A percentile compares a stretch with the other conserved stretches of the same genome.
Evolutionary conservation across 2,888 invertebrate species (phyloP).

Genomic region (Anarsia innoxiella): DNA sequence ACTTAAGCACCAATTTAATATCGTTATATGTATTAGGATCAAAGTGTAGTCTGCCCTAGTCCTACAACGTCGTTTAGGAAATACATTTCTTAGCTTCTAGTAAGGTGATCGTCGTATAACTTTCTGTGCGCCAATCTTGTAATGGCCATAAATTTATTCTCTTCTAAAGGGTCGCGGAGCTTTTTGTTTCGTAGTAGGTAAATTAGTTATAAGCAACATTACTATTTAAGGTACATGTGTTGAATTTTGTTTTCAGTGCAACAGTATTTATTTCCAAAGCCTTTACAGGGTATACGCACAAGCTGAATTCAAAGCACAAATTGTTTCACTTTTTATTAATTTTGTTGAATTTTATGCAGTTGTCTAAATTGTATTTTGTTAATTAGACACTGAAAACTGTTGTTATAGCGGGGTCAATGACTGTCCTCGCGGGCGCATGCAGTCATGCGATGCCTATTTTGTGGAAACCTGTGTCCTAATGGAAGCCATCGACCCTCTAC

Average conservation of each 20-base stretch:
- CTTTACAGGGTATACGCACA: constrained; percentile 6
- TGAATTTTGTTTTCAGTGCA: constrained; percentile 23
- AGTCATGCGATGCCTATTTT: too few species aligned
- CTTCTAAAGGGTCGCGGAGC: constrained; percentile 34
- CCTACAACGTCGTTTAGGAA: constrained; percentile 28
- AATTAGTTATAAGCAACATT: neutral
- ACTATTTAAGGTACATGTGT: neutral
- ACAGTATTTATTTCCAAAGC: neutral
- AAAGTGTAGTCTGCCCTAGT: constrained; percentile 36
- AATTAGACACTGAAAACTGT: constrained; percentile 32
- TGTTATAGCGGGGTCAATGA: too few species aligned
- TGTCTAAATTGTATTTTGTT: neutral
- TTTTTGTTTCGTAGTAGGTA: constrained; percentile 17
- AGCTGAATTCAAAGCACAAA: constrained; percentile 4
- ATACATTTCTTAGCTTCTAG: constrained; percentile 33
- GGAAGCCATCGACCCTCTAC: too few species aligned
- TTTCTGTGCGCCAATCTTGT: too few species aligned
- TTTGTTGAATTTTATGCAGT: neutral
- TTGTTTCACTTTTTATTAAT: neutral
- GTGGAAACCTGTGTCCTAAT: too few species aligned
- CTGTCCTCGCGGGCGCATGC: too few species aligned
- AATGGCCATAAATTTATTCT: neutral
- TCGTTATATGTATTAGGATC: constrained; percentile 13
- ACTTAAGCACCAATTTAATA: constrained; percentile 6
- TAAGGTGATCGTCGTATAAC: constrained; percentile 16